Evolutionary conservation across 1,140 invertebrate genomes (phyloP), one percentile per base, ranked within the genome.

Genomic region (Lepidurus couesii): DNA sequence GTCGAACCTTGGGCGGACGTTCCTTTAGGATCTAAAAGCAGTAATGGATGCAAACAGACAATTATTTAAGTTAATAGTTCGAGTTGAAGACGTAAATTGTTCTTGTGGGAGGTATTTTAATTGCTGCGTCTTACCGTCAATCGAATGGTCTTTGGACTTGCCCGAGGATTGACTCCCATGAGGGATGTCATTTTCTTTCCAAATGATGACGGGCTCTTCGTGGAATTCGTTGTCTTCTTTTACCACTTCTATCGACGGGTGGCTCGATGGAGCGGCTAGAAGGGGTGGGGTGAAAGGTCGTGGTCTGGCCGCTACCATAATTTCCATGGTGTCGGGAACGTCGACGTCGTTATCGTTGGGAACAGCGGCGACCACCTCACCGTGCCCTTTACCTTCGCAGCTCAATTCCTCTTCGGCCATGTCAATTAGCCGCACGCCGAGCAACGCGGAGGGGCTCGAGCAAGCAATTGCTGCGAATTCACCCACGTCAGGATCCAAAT

Each of bases 351-450:
- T 45, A n/a, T 73, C 42, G 73, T 34, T 45, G 3, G 77, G 77
- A 8, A 42, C 53, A 34, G 53, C 53, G 6, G 53, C 4, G 13
- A 79, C 78, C 13, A 79, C 78, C 47, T 79, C 78, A 6, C 78
- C 78, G 13, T 45, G 78, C n/a, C 81, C 81, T 42, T 80, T 81
- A 34, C 82, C 83, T 44, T 92, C 90, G 84, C 93, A 96, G 1
- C 91, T 91, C 10, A 95, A 84, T 80, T 94, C 90, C 80, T 93
- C 90, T 81, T 93, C 92, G 9, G 89, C 89, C n/a, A 95, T 88
- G 83, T 93, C 90, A 1, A 89, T 88, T 0, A 95, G 84, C 21
- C 89, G 86, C 80, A 88, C 88, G 26, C 90, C 91, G 74, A 86
- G 84, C n/a, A 95, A 85, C 82, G 90, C 87, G 0, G 89, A 84